These are phyloP conservation scores for Phengaris alcon DNA, from an alignment of 2,888 invertebrate genomes.

Conservation along the genomic window DNA sequence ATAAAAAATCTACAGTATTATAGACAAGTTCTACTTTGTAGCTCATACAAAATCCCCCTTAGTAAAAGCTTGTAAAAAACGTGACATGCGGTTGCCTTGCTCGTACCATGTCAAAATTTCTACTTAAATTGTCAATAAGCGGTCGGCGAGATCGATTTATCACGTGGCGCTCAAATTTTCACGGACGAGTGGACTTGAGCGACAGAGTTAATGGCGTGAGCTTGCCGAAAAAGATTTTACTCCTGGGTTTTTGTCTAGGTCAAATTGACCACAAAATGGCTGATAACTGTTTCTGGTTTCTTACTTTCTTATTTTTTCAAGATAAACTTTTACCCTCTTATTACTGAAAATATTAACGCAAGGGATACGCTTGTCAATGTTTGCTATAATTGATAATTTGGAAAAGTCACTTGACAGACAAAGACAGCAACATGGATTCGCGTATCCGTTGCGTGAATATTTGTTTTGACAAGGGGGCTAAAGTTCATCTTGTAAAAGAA, in stretches of 20 bases:
- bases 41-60: too few relatives aligned
- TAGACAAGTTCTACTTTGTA: too few relatives aligned
- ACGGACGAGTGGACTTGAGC: slow-evolving; percentile 1
- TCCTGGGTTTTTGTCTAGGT: not conserved
- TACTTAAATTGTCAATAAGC: slow-evolving; percentile 19
- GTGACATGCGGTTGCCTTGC: not conserved
- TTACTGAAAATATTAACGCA: too few relatives aligned
- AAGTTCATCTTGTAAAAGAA: too few relatives aligned
- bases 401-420: too few relatives aligned
- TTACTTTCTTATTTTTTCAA: not conserved
- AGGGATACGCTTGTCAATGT: too few relatives aligned
- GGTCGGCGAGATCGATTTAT: slow-evolving; percentile 9
- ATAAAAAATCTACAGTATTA: too few relatives aligned
- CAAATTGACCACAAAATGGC: not conserved
- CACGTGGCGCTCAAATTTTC: slow-evolving; percentile 5
- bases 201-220: slow-evolving; percentile 6
- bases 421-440: too few relatives aligned
- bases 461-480: too few relatives aligned
- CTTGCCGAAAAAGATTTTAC: not conserved
- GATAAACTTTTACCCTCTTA: too few relatives aligned
- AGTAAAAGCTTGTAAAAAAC: not conserved
- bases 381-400: too few relatives aligned
- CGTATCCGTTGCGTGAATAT: too few relatives aligned
- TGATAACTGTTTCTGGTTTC: not conserved
- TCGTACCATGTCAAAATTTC: slow-evolving; percentile 2